A percentile compares a stretch with the other conserved stretches of the same genome.
Evolutionary conservation across 2,113 vertebrate genomes (phyloP).

Genomic region (Gopherus flavomarginatus): DNA sequence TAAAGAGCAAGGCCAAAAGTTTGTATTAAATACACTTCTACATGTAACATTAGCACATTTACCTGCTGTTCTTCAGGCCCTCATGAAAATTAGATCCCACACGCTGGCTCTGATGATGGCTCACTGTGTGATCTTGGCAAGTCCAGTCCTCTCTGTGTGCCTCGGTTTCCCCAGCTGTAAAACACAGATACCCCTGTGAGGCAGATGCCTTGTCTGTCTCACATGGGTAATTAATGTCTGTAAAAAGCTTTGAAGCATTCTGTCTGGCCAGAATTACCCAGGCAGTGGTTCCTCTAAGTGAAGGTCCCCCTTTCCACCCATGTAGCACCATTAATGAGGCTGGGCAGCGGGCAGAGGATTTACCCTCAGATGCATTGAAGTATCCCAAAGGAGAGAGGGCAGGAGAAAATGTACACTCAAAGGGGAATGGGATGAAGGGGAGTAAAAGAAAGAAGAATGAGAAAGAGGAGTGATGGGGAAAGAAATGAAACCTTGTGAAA

Average conservation of each 20-base stretch:
- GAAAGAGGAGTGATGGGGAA: neutral
- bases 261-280: neutral
- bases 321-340: neutral
- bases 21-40: neutral
- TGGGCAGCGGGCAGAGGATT: neutral
- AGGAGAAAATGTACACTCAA: neutral
- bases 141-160: rapidly evolving
- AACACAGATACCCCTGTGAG: neutral
- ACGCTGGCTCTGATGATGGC: neutral
- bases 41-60: neutral
- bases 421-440: neutral
- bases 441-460: neutral
- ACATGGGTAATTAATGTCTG: neutral
- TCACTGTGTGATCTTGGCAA: neutral
- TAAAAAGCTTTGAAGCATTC: neutral
- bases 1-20: neutral
- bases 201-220: neutral
- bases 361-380: rapidly evolving
- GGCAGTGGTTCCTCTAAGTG: neutral
- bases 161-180: neutral
- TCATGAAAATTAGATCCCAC: neutral
- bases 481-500: neutral
- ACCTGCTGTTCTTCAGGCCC: neutral
- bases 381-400: neutral
- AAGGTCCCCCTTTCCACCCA: neutral